Evolutionary conservation across 2,888 invertebrate genomes (phyloP).

Genomic region (Drosophila vallismaia): DNA sequence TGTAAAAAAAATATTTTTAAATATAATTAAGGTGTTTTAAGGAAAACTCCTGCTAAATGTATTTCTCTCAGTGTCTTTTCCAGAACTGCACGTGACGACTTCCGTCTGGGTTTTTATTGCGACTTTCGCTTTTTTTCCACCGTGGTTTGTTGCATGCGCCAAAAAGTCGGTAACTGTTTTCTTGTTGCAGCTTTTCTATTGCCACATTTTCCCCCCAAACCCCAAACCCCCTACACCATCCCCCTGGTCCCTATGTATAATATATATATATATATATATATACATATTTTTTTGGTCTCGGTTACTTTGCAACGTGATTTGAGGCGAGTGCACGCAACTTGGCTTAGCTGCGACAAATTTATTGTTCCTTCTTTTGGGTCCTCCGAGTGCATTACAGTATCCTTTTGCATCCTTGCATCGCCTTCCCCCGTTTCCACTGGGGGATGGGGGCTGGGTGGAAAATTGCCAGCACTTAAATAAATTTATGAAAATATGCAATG

Average conservation of each 20-base stretch:
- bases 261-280: too few relatives aligned
- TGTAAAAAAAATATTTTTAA: background rate
- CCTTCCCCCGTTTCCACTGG: background rate
- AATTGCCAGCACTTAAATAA: constrained; percentile 39
- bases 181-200: constrained; percentile 1
- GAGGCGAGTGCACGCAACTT: constrained; percentile 19
- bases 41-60: too few relatives aligned
- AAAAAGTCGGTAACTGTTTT: constrained; percentile 17
- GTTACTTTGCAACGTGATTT: constrained; percentile 12
- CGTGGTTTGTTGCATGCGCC: constrained; percentile 7
- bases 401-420: background rate
- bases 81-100: constrained; percentile 9
- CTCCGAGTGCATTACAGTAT: constrained; percentile 23
- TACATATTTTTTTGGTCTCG: constrained; percentile 3
- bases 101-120: constrained; percentile 6
- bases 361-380: constrained; percentile 18
- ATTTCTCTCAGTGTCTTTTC: background rate
- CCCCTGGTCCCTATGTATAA: background rate
- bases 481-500: constrained; percentile 41
- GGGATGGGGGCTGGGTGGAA: background rate
- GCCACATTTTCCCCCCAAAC: background rate
- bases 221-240: background rate
- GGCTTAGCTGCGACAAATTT: constrained; percentile 31
- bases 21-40: background rate
- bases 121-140: constrained; percentile 1